A percentile compares a stretch with the other conserved stretches of the same genome.
Conservation (phyloP, 2,888 invertebrate genomes). For the Clitarchus hookeri region DNA sequence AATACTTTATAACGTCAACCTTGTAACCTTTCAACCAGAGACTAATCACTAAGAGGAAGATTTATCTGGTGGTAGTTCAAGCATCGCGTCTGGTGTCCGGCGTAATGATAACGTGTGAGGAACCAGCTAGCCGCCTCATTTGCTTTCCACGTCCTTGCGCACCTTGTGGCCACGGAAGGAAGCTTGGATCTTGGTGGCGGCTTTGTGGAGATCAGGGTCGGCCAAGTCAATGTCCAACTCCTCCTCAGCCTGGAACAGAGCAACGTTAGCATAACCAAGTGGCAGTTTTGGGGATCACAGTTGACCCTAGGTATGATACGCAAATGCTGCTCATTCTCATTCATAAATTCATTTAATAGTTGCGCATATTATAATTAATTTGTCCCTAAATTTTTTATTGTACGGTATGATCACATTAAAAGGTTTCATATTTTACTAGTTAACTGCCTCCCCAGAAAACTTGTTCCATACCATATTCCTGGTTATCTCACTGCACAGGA, state of each 20-base stretch:
- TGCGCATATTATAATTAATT: no score
- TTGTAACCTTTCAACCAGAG: constrained; percentile 17
- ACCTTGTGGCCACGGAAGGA: constrained; percentile 90
- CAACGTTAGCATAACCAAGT: background rate
- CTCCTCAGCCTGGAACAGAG: constrained; percentile 61
- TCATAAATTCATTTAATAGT: no score
- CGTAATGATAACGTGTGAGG: constrained; percentile 54
- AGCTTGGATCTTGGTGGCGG: constrained; percentile 90
- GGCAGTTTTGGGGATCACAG: no score
- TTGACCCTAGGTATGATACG: no score
- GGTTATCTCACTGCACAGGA: no score
- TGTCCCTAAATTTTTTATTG: no score
- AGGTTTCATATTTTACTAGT: no score
- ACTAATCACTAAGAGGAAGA: constrained; percentile 3
- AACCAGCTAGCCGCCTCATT: constrained; percentile 66
- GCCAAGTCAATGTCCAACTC: constrained; percentile 80
- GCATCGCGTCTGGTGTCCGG: constrained; percentile 72
- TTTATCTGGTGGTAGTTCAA: constrained; percentile 23
- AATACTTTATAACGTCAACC: background rate
- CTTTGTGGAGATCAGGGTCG: constrained; percentile 86
- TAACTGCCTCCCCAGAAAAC: no score
- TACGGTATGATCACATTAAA: no score
- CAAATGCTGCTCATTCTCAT: no score
- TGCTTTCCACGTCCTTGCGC: constrained; percentile 68
- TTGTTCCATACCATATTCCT: no score